Conservation (phyloP, 2,888 invertebrate species). For the Lamellibrachia columna region DNA sequence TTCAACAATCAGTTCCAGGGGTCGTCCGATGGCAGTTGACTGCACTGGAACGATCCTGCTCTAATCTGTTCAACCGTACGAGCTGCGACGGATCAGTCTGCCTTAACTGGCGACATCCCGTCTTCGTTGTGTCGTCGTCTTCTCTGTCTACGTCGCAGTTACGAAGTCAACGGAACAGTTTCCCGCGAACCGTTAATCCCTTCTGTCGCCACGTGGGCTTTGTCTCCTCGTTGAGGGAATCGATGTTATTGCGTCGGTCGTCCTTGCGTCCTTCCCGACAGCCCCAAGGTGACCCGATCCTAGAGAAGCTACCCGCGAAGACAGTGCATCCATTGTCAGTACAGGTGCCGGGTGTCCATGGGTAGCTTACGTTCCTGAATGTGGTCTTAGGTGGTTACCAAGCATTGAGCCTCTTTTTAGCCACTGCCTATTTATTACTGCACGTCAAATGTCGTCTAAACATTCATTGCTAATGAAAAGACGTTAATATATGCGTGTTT, state of each 20-base stretch:
- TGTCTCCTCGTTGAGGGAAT: background rate
- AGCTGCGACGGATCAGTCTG: background rate
- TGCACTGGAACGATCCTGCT: background rate
- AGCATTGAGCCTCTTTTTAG: background rate
- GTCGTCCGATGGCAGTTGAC: background rate
- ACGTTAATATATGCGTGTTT: too few species aligned
- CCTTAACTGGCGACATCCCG: background rate
- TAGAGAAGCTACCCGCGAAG: background rate
- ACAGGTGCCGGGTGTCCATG: background rate
- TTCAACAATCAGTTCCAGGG: background rate
- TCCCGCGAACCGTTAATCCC: background rate
- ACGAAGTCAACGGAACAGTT: background rate
- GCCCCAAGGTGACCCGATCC: background rate
- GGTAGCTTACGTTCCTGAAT: background rate
- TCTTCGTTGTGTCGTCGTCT: background rate
- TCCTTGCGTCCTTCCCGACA: background rate
- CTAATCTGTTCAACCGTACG: background rate
- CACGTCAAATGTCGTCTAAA: background rate
- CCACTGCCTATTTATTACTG: too few species aligned
- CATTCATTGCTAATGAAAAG: background rate
- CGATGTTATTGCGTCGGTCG: background rate
- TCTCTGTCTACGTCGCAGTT: background rate
- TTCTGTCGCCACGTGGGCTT: slow-evolving; percentile 5
- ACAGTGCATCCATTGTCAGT: background rate
- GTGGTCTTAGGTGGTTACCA: background rate